Percentiles rank a stretch among this genome's conserved stretches.
phyloP scores from a whole-genome alignment of 2,888 invertebrate species.

The Tetranychus piercei region DNA sequence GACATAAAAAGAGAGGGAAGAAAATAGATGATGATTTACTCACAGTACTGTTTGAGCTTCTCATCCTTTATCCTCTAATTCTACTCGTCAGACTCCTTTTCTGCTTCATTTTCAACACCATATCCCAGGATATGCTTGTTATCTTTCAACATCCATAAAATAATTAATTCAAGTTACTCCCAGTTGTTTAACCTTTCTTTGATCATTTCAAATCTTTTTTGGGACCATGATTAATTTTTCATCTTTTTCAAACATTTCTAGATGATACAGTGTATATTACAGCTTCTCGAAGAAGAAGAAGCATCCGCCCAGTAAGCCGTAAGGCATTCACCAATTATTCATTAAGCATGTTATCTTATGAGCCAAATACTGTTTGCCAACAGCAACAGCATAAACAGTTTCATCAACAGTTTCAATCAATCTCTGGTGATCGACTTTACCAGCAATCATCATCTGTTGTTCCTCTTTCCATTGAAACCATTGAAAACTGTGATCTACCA shows the following conservation, averaged over 20 bases:
- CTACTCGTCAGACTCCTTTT: neutral
- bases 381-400: neutral
- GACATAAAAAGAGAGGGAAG: neutral
- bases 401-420: neutral
- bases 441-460: neutral
- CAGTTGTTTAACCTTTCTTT: too few relatives aligned
- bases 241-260: neutral
- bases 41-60: neutral
- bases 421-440: neutral
- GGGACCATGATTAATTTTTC: neutral
- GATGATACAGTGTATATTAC: neutral
- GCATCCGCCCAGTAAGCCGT: neutral
- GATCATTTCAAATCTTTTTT: too few relatives aligned
- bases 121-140: neutral
- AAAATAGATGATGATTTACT: neutral
- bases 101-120: neutral
- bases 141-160: neutral
- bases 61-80: neutral
- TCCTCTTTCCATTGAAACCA: neutral
- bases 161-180: too few relatives aligned
- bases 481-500: neutral
- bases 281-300: neutral
- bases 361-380: neutral
- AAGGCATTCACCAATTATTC: neutral
- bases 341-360: neutral